Base-by-base conservation (phyloP, 2,888 invertebrate genomes). In the Synanthedon vespiformis region DNA sequence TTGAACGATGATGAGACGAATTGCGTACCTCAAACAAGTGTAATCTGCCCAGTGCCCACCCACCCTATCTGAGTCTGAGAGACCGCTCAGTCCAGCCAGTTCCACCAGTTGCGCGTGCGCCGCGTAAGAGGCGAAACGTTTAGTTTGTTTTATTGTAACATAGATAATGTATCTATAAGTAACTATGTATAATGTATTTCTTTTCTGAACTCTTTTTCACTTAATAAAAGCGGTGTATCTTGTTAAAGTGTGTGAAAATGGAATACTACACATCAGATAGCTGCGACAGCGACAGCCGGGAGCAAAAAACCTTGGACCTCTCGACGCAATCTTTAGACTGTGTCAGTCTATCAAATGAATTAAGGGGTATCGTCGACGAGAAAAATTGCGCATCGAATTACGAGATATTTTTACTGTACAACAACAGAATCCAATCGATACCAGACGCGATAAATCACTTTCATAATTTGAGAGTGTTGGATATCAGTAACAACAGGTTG, bases 401-500 rank as follows among this genome's bases (percentile, higher is more conserved):
- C 59, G 93, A 94, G 74, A 92, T 92, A 50, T 88, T 98, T 58
- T 89, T 95, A 57, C 88, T 99, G 1, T 94, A 96, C 78, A 95
- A 95, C 76, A 99, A 99, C 84, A 90, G 91, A 48, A 85, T 99
- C 58, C 89, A 89, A 54, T 80, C 83, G 4, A 73, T 96, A 52
- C 98, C 90, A 57, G 78, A 77, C 14, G 90, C 91, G 52, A 88
- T 91, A 58, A 77, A 84, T 57, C 89, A 88, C 69, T 95, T 95
- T 75, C 79, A 74, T 57, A 94, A 94, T 77, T 85, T 98, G 57
- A 92, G 92, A 70, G 90, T 92, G 54, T 82, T 98, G 65, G 97
- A 98, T 76, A 84, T 98, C 40, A 97, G 97, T 72, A 94, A 94
- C 68, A 98, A 97, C 77, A 92, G 92, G 51, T 82, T 98, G 55